A percentile compares a stretch with the other conserved stretches of the same genome.
Conservation (phyloP, 2,797 vertebrate species). For the Halcyon leucocephala region DNA sequence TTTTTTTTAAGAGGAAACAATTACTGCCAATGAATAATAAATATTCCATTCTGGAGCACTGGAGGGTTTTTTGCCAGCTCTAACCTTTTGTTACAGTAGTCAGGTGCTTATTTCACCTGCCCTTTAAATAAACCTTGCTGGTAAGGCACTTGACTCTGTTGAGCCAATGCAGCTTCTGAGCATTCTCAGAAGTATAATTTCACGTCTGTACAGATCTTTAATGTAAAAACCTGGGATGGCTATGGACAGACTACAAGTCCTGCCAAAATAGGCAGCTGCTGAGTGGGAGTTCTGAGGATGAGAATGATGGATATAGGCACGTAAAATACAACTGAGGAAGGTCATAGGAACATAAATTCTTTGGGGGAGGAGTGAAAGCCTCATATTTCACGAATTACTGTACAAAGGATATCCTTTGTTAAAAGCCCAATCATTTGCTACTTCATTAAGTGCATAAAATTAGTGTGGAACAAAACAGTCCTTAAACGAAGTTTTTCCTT, state of each 20-base stretch:
- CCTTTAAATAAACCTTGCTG: conserved; percentile 37
- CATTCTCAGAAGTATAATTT: conserved; percentile 24
- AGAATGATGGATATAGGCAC: conserved; percentile 37
- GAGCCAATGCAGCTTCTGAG: neutral
- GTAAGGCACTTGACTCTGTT: neutral
- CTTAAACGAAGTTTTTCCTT: neutral
- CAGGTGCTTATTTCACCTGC: conserved; percentile 62
- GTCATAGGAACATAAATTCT: conserved; percentile 19
- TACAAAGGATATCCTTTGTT: conserved; percentile 17
- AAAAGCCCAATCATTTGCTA: neutral
- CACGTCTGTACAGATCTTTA: conserved; percentile 3
- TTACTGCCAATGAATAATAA: neutral
- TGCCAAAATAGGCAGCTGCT: conserved; percentile 66
- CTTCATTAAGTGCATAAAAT: neutral
- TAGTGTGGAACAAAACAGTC: neutral
- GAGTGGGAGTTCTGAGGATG: conserved; percentile 59
- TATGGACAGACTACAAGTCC: neutral
- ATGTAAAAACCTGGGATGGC: conserved; percentile 49
- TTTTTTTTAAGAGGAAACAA: neutral
- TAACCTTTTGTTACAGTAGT: neutral
- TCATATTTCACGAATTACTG: conserved; percentile 40
- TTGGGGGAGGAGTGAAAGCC: neutral
- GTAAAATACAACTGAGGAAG: conserved; percentile 32
- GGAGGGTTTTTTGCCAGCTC: neutral
- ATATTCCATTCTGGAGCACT: neutral